A percentile compares a stretch with the other conserved stretches of the same genome.
Evolutionary conservation across 2,888 invertebrate genomes (phyloP).

Genomic region (Ptilodon capucinus): DNA sequence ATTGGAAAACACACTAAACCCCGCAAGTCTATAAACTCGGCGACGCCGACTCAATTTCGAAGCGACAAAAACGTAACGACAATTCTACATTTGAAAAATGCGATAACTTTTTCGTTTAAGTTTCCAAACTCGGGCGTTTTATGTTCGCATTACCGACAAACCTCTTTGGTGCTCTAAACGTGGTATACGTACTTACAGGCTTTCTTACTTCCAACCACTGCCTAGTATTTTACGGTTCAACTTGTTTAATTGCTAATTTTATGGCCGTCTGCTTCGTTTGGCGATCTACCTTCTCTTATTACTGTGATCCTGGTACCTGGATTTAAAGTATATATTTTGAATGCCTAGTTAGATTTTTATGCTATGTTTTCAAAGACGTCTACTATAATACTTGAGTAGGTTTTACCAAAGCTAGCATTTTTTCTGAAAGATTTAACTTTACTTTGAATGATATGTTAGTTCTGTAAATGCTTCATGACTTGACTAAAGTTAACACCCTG

Average conservation of each 20-base stretch:
- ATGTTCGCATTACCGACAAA: conserved; percentile 61
- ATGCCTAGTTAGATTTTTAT: no score
- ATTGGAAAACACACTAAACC: conserved; percentile 36
- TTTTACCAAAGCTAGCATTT: neutral
- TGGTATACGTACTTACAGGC: conserved; percentile 34
- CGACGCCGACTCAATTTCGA: conserved; percentile 31
- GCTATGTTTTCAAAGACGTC: no score
- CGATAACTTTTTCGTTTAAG: conserved; percentile 64
- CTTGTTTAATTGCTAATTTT: conserved; percentile 55
- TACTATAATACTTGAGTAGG: no score
- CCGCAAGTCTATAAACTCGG: conserved; percentile 29
- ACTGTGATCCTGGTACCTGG: conserved; percentile 6
- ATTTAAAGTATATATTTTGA: no score
- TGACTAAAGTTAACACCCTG: conserved; percentile 27
- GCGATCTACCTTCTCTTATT: conserved; percentile 8
- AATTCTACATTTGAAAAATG: conserved; percentile 62
- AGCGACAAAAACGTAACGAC: conserved; percentile 45
- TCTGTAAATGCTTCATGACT: neutral
- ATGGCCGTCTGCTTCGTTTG: conserved; percentile 35
- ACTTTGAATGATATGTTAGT: no score
- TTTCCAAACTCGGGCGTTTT: conserved; percentile 54
- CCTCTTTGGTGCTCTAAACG: conserved; percentile 51
- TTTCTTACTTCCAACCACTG: conserved; percentile 29
- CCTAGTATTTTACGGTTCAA: conserved; percentile 38
- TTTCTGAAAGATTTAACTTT: neutral